Evolutionary conservation across 2,797 vertebrate species (phyloP).

Genomic region (Poeciliopsis turneri): DNA sequence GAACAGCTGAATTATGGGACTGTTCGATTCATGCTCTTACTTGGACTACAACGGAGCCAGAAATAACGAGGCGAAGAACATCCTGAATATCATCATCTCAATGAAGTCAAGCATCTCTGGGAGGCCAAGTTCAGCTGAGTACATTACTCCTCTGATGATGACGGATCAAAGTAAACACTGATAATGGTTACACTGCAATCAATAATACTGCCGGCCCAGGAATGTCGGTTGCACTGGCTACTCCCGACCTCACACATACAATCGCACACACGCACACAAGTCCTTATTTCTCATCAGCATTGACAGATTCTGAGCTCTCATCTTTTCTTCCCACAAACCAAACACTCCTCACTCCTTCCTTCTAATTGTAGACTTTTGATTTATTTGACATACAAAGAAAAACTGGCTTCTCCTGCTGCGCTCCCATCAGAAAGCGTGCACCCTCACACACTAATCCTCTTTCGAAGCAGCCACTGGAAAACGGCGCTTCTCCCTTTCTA

Average conservation of each 20-base stretch:
- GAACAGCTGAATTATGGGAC: slow-evolving; percentile 28
- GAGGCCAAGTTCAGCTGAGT: slow-evolving; percentile 62
- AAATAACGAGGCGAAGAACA: slow-evolving; percentile 45
- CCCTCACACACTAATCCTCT: slow-evolving; percentile 36
- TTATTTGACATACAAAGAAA: slow-evolving; percentile 71
- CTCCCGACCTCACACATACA: slow-evolving; percentile 75
- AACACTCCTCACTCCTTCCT: slow-evolving; percentile 71
- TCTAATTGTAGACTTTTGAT: slow-evolving; percentile 79
- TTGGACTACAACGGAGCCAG: slow-evolving; percentile 18
- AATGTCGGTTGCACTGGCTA: slow-evolving; percentile 69
- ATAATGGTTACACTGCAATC: slow-evolving; percentile 73
- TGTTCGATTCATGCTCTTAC: slow-evolving; percentile 23
- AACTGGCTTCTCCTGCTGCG: slow-evolving; percentile 51
- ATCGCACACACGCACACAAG: slow-evolving; percentile 36
- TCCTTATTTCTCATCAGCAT: slow-evolving; percentile 69
- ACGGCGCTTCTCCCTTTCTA: slow-evolving; percentile 58
- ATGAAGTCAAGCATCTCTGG: slow-evolving; percentile 46
- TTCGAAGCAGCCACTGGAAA: slow-evolving; percentile 26
- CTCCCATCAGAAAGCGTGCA: slow-evolving; percentile 69
- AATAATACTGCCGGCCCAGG: slow-evolving; percentile 72
- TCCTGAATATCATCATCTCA: slow-evolving; percentile 36
- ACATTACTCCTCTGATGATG: slow-evolving; percentile 56
- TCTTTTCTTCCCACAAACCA: slow-evolving; percentile 77
- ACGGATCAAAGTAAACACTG: slow-evolving; percentile 76
- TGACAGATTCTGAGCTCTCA: slow-evolving; percentile 76